A percentile compares a stretch with the other conserved stretches of the same genome.
These are phyloP conservation scores for Muntiacus reevesi DNA, from an alignment of 2,113 vertebrate genomes.

Conservation along the genomic window DNA sequence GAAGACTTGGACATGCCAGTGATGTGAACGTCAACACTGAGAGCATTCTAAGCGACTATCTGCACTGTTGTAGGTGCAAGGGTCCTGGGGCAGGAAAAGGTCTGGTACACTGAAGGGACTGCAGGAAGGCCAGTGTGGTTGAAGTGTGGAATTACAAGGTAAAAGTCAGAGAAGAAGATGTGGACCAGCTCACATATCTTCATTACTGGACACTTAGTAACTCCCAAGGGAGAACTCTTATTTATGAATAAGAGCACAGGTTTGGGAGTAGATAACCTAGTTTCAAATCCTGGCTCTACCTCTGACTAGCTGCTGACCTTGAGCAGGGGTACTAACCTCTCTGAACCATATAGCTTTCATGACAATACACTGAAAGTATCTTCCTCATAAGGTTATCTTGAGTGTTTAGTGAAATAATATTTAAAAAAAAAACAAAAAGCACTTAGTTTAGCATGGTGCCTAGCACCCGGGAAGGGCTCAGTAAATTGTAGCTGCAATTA, in stretches of 20 bases:
- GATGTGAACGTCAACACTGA: background rate
- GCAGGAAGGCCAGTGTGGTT: background rate
- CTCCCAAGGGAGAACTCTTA: background rate
- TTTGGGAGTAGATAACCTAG: background rate
- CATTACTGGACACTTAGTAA: background rate
- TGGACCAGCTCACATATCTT: background rate
- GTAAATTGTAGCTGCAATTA: slow-evolving; percentile 21
- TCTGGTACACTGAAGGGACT: background rate
- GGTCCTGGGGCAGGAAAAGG: background rate
- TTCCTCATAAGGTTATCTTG: background rate
- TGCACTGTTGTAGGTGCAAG: background rate
- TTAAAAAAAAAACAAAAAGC: background rate
- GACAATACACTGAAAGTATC: background rate
- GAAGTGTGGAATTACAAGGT: background rate
- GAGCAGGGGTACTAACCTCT: background rate
- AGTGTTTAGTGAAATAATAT: background rate
- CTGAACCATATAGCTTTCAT: background rate
- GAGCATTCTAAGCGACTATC: background rate
- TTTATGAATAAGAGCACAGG: background rate
- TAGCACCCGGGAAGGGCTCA: background rate
- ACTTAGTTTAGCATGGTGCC: background rate
- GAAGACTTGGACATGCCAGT: background rate
- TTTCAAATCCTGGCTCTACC: background rate
- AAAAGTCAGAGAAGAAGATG: background rate
- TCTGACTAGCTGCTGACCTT: background rate